phyloP scores from a whole-genome alignment of 2,888 invertebrate species.

The Pristionchus fissidentatus region DNA sequence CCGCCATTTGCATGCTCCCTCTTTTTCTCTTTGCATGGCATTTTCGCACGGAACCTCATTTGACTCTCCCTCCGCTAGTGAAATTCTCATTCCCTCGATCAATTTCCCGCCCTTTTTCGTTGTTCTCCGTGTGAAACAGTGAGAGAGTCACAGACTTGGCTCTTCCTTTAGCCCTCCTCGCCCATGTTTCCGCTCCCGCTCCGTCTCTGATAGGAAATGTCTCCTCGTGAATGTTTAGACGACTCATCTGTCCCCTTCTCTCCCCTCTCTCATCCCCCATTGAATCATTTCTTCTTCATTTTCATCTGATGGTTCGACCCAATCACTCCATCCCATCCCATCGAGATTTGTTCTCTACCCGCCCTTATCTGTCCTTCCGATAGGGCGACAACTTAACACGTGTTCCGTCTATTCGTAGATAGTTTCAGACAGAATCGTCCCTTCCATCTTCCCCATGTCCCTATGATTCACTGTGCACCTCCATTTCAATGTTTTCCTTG shows the following conservation, averaged over 20 bases:
- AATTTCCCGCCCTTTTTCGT: not conserved
- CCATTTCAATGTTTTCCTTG: not conserved
- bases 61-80: too few relatives aligned
- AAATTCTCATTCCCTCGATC: slow-evolving; percentile 2
- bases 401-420: not conserved
- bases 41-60: not conserved
- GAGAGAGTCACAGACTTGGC: not conserved
- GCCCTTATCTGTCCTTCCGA: not conserved
- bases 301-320: slow-evolving; percentile 4
- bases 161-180: not conserved
- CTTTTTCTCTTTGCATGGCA: not conserved
- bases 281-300: not conserved
- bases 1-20: not conserved
- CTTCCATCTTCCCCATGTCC: too few relatives aligned
- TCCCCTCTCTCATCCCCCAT: not conserved
- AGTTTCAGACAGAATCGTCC: too few relatives aligned
- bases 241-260: not conserved
- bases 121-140: not conserved
- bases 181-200: not conserved
- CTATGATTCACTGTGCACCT: not conserved
- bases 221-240: not conserved
- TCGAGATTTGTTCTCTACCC: not conserved
- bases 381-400: not conserved
- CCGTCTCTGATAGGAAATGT: not conserved
- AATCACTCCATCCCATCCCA: slow-evolving; percentile 5